A percentile compares a stretch with the other conserved stretches of the same genome.
These are phyloP conservation scores for Chlamydotis undulata DNA, from an alignment of 2,113 vertebrate species.

Conservation along the genomic window DNA sequence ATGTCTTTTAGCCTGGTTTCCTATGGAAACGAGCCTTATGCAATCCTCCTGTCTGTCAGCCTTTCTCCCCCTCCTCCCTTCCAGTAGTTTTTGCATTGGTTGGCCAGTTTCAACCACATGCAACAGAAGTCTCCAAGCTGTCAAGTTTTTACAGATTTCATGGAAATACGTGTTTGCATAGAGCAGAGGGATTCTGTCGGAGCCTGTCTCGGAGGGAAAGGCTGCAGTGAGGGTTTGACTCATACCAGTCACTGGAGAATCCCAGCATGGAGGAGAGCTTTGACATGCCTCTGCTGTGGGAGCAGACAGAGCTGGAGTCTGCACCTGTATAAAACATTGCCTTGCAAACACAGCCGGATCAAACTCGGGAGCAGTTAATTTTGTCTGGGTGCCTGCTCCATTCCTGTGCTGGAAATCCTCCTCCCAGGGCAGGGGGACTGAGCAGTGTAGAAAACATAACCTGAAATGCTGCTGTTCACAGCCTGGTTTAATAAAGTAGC, in stretches of 20 bases:
- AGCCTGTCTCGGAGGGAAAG: background rate
- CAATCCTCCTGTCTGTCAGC: conserved; percentile 51
- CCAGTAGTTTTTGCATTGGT: background rate
- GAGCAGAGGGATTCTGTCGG: background rate
- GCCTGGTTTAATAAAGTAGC: background rate
- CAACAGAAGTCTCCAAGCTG: background rate
- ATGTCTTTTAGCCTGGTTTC: conserved; percentile 61
- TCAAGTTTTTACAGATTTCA: background rate
- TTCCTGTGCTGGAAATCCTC: background rate
- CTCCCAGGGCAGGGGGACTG: background rate
- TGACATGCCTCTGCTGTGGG: background rate
- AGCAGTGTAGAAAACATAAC: background rate
- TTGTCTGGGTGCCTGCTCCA: background rate
- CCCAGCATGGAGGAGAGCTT: background rate
- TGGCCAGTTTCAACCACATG: conserved; percentile 15
- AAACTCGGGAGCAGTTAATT: background rate
- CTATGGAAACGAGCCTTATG: conserved; percentile 57
- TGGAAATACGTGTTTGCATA: background rate
- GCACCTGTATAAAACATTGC: background rate
- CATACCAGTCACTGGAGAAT: background rate
- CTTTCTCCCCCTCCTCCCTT: background rate
- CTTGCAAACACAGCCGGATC: background rate
- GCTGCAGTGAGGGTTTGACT: background rate
- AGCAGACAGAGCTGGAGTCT: background rate
- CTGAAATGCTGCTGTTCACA: background rate